Conservation (phyloP, 1,140 invertebrate genomes). For the Lamellibrachia luymesi region DNA sequence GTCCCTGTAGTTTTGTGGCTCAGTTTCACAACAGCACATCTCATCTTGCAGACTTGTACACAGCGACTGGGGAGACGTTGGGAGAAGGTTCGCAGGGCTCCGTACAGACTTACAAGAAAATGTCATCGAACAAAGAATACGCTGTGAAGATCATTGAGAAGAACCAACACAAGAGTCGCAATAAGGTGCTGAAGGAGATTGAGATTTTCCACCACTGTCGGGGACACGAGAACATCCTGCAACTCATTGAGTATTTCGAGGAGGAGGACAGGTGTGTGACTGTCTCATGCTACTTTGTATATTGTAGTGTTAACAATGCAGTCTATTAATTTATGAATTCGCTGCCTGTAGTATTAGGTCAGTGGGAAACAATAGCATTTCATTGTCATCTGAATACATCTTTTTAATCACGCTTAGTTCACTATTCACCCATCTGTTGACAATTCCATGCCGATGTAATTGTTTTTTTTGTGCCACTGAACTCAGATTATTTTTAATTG, state of each 20-base stretch:
- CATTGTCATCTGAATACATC: no score
- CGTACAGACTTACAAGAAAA: conserved; percentile 88
- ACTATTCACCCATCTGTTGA: no score
- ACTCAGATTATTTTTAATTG: no score
- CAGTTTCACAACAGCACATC: not conserved
- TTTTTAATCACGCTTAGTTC: no score
- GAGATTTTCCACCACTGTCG: conserved; percentile 98
- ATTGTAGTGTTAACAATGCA: conserved; percentile 28
- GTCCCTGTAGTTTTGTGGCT: not conserved
- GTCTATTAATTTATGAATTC: no score
- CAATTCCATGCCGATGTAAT: no score
- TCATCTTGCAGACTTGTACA: conserved; percentile 79
- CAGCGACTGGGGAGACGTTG: conserved; percentile 89
- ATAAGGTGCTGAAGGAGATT: conserved; percentile 94
- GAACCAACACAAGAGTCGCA: conserved; percentile 85
- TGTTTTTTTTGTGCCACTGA: no score
- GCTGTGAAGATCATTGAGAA: conserved; percentile 98
- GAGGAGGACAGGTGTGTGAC: conserved; percentile 70
- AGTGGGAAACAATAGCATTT: conserved; percentile 8
- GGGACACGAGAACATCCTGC: conserved; percentile 94
- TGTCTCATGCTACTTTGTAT: conserved; percentile 27
- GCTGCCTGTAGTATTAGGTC: no score
- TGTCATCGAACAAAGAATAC: conserved; percentile 87
- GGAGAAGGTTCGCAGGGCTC: conserved; percentile 95
- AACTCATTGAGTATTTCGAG: conserved; percentile 95